Percentiles rank a stretch among this genome's conserved stretches.
phyloP scores from a whole-genome alignment of 1,140 invertebrate genomes.

The Triops longicaudatus region DNA sequence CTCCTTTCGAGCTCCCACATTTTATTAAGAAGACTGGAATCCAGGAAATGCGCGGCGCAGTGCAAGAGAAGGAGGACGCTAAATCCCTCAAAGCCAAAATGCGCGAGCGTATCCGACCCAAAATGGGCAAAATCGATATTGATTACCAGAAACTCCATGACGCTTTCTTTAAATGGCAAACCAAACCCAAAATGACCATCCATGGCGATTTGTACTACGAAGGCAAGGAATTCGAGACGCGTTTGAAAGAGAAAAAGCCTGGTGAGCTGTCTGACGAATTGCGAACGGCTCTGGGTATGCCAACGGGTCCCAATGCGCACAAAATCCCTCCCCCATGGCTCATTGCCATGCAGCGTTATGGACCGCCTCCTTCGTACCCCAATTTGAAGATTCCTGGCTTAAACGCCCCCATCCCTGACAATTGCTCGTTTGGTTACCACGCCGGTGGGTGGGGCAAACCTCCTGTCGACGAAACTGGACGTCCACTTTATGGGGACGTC shows the following conservation, averaged over 20 bases:
- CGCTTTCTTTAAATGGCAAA: constrained; percentile 99
- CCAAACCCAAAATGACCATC: constrained; percentile 96
- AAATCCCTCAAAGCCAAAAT: constrained; percentile 97
- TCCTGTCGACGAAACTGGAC: constrained; percentile 96
- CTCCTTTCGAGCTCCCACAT: constrained; percentile 95
- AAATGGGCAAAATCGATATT: constrained; percentile 98
- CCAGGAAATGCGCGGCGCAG: constrained; percentile 96
- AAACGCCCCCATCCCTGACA: constrained; percentile 89
- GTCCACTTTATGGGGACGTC: constrained; percentile 97
- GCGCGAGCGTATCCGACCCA: constrained; percentile 91
- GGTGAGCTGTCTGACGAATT: constrained; percentile 94
- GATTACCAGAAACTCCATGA: constrained; percentile 99
- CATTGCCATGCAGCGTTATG: constrained; percentile 99
- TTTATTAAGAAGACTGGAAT: constrained; percentile 99
- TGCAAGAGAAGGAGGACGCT: constrained; percentile 96
- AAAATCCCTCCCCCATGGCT: constrained; percentile 93
- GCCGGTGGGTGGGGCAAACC: constrained; percentile 99
- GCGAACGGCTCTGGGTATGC: constrained; percentile 95
- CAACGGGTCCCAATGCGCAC: constrained; percentile 79
- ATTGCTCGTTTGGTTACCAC: constrained; percentile 97
- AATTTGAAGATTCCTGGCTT: constrained; percentile 93
- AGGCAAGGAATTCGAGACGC: constrained; percentile 99
- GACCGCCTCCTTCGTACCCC: constrained; percentile 97
- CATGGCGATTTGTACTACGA: constrained; percentile 99
- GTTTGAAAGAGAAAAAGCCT: constrained; percentile 96